Conservation (phyloP, 2,888 invertebrate genomes). For the Seira ritae region DNA sequence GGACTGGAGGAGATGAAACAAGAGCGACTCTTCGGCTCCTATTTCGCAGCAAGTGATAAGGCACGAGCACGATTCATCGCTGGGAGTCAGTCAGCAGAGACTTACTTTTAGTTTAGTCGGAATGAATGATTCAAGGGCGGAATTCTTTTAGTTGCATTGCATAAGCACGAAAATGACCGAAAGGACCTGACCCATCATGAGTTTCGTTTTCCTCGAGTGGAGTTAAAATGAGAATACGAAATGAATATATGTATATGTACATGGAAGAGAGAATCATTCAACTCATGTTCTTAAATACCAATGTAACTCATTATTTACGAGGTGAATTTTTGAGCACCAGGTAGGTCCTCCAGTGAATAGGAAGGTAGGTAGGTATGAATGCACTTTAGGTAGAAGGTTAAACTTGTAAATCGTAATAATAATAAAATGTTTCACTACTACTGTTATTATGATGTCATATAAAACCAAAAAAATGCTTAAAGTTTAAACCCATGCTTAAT, state of each 20-base stretch:
- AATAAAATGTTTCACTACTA: conserved; percentile 2
- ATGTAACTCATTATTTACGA: not conserved
- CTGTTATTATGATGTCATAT: conserved; percentile 15
- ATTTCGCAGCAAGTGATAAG: conserved; percentile 50
- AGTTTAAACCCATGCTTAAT: not conserved
- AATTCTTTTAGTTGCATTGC: not conserved
- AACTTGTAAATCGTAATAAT: conserved; percentile 9
- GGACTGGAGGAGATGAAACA: not conserved
- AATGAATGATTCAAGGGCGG: conserved; percentile 38
- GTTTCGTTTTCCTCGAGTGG: not conserved
- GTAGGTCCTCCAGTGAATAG: not conserved
- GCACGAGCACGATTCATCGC: conserved; percentile 58
- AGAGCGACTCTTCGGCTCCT: conserved; percentile 29
- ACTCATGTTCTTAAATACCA: conserved; percentile 14
- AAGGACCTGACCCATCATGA: not conserved
- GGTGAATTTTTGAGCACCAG: not conserved
- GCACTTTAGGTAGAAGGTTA: not conserved
- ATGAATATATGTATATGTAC: no score
- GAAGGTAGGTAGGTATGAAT: no score
- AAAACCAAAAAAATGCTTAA: not conserved
- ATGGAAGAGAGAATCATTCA: not conserved
- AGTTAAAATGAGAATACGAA: not conserved
- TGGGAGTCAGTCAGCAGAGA: conserved; percentile 27
- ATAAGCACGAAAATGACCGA: not conserved
- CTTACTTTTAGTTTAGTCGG: conserved; percentile 34